These are phyloP conservation scores for Thermophis baileyi DNA, from an alignment of 2,113 vertebrate genomes.

Conservation along the genomic window DNA sequence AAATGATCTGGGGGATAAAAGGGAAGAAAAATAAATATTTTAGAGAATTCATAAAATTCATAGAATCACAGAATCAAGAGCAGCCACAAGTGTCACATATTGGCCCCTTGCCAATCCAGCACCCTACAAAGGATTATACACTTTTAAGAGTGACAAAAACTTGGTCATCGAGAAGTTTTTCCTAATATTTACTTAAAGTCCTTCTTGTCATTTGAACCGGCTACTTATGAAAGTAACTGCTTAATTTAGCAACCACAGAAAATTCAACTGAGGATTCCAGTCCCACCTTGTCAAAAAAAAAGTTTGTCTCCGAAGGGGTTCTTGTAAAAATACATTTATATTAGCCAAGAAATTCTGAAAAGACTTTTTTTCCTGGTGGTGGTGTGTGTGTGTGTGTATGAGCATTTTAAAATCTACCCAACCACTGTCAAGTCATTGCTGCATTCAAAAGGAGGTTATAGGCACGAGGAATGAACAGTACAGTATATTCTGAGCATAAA, in stretches of 20 bases:
- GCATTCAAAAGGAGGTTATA: not conserved
- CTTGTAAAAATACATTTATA: not conserved
- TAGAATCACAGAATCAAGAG: not conserved
- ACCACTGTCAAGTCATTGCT: not conserved
- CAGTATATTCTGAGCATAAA: not conserved
- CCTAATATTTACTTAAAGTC: not conserved
- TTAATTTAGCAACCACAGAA: not conserved
- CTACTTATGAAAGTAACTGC: not conserved
- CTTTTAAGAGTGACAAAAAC: not conserved
- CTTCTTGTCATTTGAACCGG: not conserved
- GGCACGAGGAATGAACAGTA: not conserved
- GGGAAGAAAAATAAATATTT: not conserved
- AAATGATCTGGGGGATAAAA: not conserved
- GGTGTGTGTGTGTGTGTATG: not conserved
- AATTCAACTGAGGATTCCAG: not conserved
- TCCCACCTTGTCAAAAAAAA: not conserved
- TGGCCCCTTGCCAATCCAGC: not conserved
- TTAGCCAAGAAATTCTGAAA: not conserved
- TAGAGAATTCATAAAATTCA: not conserved
- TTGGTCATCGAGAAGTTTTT: not conserved
- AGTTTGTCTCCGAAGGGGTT: not conserved
- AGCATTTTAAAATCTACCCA: not conserved
- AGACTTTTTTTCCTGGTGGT: not conserved
- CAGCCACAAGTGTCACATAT: not conserved
- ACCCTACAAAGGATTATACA: not conserved